A percentile compares a stretch with the other conserved stretches of the same genome.
Evolutionary conservation across 2,888 invertebrate genomes (phyloP).

Genomic region (Pyrrhosoma nymphula): DNA sequence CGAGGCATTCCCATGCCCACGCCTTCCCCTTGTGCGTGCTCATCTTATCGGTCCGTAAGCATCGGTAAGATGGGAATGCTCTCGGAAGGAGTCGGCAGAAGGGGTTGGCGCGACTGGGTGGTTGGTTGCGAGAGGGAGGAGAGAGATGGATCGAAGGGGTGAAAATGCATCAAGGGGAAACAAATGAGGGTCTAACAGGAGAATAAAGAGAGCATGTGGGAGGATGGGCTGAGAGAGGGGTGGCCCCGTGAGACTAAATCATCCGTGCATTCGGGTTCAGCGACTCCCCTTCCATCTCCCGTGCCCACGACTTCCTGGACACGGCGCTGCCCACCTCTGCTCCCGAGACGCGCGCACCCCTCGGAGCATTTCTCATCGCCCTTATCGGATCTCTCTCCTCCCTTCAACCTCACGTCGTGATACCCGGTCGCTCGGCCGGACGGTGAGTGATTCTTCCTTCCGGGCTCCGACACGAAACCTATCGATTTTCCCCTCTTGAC

Average conservation of each 20-base stretch:
- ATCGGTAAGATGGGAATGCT: not conserved
- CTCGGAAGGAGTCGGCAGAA: not conserved
- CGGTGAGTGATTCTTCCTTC: not conserved
- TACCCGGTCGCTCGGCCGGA: not conserved
- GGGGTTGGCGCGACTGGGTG: not conserved
- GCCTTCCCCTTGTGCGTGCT: not conserved
- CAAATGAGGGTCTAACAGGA: conserved; percentile 1
- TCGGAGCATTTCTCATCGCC: not conserved
- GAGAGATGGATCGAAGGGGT: not conserved
- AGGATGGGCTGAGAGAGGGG: not conserved
- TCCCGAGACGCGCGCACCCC: not conserved
- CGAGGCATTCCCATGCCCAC: not conserved
- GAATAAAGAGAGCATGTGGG: not conserved
- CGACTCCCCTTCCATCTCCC: not conserved
- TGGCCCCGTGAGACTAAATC: conserved; percentile 22
- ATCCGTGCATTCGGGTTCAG: conserved; percentile 40
- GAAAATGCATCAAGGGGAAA: not conserved
- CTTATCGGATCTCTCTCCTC: not conserved
- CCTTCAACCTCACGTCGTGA: not conserved
- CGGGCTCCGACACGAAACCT: not conserved
- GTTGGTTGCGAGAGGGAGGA: not conserved
- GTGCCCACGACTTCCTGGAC: not conserved
- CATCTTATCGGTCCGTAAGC: not conserved
- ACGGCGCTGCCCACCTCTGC: not conserved
- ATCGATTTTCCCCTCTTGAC: not conserved